phyloP scores from a whole-genome alignment of 2,113 vertebrate species.

The Rhabdomys dilectus region DNA sequence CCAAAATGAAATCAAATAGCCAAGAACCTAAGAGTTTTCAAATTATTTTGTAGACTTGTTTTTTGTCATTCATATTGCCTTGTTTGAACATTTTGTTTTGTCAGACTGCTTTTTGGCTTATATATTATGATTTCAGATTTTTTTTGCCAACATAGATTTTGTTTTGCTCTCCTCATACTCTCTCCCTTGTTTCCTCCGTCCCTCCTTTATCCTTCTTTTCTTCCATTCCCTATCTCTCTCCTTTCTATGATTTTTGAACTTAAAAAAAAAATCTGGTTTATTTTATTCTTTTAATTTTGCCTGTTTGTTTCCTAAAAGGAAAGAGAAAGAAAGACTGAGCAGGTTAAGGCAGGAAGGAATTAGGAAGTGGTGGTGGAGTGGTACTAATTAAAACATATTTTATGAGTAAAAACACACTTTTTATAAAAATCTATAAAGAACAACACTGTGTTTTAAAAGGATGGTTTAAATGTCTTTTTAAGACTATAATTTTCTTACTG shows the following conservation, averaged over 20 bases:
- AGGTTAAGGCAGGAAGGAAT: background rate
- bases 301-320: background rate
- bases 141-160: background rate
- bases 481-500: background rate
- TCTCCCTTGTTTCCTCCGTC: background rate
- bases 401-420: background rate
- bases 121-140: too few species aligned
- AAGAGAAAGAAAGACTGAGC: background rate
- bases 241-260: background rate
- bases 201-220: background rate
- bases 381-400: background rate
- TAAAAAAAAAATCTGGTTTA: background rate
- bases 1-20: background rate
- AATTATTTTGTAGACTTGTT: background rate
- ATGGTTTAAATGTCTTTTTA: background rate
- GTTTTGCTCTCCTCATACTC: background rate
- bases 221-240: background rate
- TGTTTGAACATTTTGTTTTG: background rate
- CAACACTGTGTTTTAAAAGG: background rate
- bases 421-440: background rate
- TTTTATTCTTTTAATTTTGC: background rate
- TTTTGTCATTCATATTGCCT: background rate
- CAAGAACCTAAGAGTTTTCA: background rate
- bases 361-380: background rate
- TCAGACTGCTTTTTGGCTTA: background rate